Base-by-base conservation (phyloP, 2,888 invertebrate genomes). In the Diogma glabrata region DNA sequence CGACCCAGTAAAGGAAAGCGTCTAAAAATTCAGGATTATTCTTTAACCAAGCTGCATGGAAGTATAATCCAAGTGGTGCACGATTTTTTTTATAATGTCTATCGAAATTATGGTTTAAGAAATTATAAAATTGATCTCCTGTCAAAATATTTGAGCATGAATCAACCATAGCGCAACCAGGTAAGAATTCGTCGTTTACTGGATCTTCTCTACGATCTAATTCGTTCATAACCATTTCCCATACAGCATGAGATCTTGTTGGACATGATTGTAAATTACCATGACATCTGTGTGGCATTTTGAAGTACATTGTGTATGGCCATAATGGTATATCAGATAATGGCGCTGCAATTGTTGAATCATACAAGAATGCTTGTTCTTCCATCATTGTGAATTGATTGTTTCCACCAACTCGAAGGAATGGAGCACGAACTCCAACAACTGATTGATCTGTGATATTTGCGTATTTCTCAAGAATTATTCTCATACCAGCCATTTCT, bases 271-370 rank as follows among this genome's bases (percentile, higher is more conserved):
- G 92, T 53, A 90, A 72, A 70, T 92, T 92, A 56, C 92, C 92
- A 66, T 92, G 91, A 64, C 94, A 94, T 54, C 87, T 81, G 70
- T 92, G 93, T 0, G 93, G 91, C 88, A 94, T 91, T 62, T 89
- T 82, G 80, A 92, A 94, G 77, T 95, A 94, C 84, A 96, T 87
- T 52, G 95, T 96, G 76, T 96, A 96, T 3, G 96, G 96, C 96
- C 96, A 96, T 58, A 92, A 81, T 50, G 93, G 93, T 17, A 90
- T 90, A 66, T 91, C 89, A 58, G 86, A 87, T 30, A 92, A 75
- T 1, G 92, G 88, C 2, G 92, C 90, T 0, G 92, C 91, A 66
- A 95, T 92, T 49, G 94, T 93, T 40, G 93, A 92, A 70, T 96
- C 95, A 67, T 95, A 96, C 46, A 90, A 73, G 79, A 94, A 94